Percentiles rank a stretch among this genome's conserved stretches.
phyloP scores from a whole-genome alignment of 2,797 vertebrate species.

The Momotus momota region DNA sequence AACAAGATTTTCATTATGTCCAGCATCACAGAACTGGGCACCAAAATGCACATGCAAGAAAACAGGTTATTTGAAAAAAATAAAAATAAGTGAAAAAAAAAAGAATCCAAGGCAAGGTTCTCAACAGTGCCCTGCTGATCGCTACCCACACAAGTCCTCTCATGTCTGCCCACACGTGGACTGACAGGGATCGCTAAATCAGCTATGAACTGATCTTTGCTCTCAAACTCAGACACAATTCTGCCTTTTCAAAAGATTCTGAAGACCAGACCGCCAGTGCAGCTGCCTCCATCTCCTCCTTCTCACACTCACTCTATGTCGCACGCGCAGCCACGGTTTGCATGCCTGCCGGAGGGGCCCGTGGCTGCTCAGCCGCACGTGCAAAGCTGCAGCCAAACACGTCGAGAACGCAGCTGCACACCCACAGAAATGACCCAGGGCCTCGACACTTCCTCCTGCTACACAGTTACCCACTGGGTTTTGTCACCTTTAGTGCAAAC shows the following conservation, averaged over 20 bases:
- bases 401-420: slow-evolving; percentile 49
- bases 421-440: neutral
- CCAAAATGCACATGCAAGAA: neutral
- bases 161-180: neutral
- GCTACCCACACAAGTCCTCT: neutral
- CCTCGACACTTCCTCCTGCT: neutral
- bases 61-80: neutral
- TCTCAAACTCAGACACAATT: neutral
- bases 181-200: neutral
- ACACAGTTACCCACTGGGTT: neutral
- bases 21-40: neutral
- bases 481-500: neutral
- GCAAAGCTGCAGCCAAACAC: neutral
- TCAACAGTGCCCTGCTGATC: neutral
- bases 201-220: neutral
- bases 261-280: neutral
- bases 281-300: neutral
- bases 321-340: neutral
- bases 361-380: neutral
- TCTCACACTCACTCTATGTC: rapidly evolving
- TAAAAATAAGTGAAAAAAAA: neutral
- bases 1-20: neutral
- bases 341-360: neutral
- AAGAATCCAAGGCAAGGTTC: neutral
- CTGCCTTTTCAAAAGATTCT: neutral